Base-by-base conservation (phyloP, 2,888 invertebrate species). In the Melolontha melolontha region DNA sequence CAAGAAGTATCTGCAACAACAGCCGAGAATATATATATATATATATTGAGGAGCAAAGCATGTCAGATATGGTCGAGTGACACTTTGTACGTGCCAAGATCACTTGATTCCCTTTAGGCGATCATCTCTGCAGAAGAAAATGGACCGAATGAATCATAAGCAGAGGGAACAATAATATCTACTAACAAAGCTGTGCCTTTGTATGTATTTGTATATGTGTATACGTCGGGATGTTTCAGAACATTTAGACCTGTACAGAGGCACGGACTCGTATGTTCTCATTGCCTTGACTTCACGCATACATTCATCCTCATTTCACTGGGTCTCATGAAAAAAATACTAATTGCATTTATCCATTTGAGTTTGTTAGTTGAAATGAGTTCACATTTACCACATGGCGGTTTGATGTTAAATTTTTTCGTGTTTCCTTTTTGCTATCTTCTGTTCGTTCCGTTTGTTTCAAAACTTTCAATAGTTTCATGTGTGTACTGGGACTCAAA, bases 271-370 rank as follows among this genome's bases (percentile, higher is more conserved):
- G 76, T 79, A 79, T 76, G 79, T 79, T 76, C 79, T 78, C 79
- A 79, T 79, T 78, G 75, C 75, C 75, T 71, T 78, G 78, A 78
- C 78, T 78, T 78, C 76, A 78, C 78, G 76, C 76, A 75, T 77
- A 75, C 79, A 79, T 79, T 78, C 75, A 79, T 80, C 74, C 78
- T 80, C 77, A 79, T 79, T 80, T 74, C 67, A 67, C 39, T 29
- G 72, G 74, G 72, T 64, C 75, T 74, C 76, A 75, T 75, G 75
- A 76, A 79, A 79, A 75, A 22, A 79, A 79, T 77, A 75, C 78
- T 79, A 80, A 80, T 79, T 80, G 78, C 78, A 76, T 78, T 79
- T 78, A 78, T 78, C 78, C 78, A 79, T 79, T 79, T 79, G 75
- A 77, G 78, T 79, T 79, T 78, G 77, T 78, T 79, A 78, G 75